Evolutionary conservation across 35 echinoderm and acorn worm genomes (phyloP).

Genomic region (Apostichopus parvimensis): DNA sequence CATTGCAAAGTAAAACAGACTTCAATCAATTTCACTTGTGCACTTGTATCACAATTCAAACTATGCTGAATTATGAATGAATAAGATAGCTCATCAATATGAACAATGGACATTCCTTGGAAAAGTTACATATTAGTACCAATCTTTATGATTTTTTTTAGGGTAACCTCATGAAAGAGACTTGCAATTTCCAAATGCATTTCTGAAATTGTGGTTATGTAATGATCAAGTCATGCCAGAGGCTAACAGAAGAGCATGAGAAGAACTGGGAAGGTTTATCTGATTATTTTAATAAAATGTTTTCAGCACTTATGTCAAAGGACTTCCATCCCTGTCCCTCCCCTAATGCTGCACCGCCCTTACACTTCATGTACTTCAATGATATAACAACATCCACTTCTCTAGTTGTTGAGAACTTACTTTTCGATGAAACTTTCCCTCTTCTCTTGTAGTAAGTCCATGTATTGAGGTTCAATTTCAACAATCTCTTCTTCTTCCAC

Average conservation of each 20-base stretch:
- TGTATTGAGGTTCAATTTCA: constrained; percentile 87
- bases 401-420: constrained; percentile 39
- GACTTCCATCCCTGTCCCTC: too few relatives aligned
- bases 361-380: neutral
- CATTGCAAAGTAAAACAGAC: neutral
- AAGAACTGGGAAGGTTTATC: too few relatives aligned
- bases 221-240: neutral
- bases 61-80: too few relatives aligned
- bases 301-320: too few relatives aligned
- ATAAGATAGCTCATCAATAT: too few relatives aligned
- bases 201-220: neutral
- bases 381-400: neutral
- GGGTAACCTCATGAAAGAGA: neutral
- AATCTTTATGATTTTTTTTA: neutral
- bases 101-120: neutral
- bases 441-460: constrained; percentile 79
- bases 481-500: constrained; percentile 78
- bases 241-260: too few relatives aligned
- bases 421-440: constrained; percentile 73
- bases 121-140: neutral
- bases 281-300: too few relatives aligned
- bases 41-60: too few relatives aligned
- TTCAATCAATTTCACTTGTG: too few relatives aligned
- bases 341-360: too few relatives aligned
- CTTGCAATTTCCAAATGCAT: neutral